phyloP scores from a whole-genome alignment of 2,888 invertebrate species.

The Noctua janthina region DNA sequence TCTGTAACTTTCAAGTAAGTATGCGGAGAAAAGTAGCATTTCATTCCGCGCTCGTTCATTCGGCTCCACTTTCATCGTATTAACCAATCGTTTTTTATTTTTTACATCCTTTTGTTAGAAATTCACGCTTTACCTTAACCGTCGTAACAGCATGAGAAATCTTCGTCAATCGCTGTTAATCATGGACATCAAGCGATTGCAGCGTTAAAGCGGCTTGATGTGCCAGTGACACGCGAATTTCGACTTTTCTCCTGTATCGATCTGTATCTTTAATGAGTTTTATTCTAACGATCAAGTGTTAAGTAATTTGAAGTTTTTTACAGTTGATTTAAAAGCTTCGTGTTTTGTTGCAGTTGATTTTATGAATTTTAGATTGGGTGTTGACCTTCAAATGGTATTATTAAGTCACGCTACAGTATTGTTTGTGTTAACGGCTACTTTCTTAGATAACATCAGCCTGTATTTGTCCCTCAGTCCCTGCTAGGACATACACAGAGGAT shows the following conservation, averaged over 20 bases:
- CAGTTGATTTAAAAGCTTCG: constrained; percentile 35
- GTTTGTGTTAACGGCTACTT: neutral
- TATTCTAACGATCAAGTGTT: constrained; percentile 35
- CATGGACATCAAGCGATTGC: constrained; percentile 35
- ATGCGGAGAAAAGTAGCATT: constrained; percentile 21
- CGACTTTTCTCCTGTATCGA: constrained; percentile 51
- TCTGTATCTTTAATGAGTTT: constrained; percentile 40
- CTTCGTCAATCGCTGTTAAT: constrained; percentile 44
- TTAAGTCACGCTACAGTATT: neutral
- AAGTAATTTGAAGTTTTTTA: constrained; percentile 20
- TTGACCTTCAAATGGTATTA: constrained; percentile 34
- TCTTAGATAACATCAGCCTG: neutral
- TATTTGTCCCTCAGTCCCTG: neutral
- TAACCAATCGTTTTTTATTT: constrained; percentile 15
- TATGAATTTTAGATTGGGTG: constrained; percentile 12
- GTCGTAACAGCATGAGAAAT: constrained; percentile 40
- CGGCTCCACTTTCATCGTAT: constrained; percentile 26
- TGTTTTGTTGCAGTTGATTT: constrained; percentile 18
- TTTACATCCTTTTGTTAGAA: constrained; percentile 7
- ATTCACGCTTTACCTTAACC: constrained; percentile 13
- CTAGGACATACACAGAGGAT: neutral
- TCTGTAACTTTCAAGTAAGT: constrained; percentile 13
- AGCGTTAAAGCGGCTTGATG: constrained; percentile 50
- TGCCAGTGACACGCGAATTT: constrained; percentile 54
- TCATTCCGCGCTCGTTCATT: constrained; percentile 11